Base-by-base conservation (phyloP, 2,113 vertebrate genomes). In the Perca schrenkii region DNA sequence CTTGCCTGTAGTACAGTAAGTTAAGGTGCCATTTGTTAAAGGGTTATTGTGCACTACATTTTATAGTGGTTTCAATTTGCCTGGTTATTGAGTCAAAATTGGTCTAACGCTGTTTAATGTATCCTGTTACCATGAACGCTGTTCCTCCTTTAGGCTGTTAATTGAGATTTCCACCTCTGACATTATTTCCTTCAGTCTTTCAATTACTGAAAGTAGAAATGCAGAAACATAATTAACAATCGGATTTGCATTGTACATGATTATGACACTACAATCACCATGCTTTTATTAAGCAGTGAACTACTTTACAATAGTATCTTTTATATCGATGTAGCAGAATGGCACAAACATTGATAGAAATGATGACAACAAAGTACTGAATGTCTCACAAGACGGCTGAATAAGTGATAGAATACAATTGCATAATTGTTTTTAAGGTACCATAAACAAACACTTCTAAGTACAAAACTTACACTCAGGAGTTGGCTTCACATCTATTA, bases 121-220 rank as follows among this genome's bases (percentile, higher is more conserved):
- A 21, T 57, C 10, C 8, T 53, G 90, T 88, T 97, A 99, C 98
- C 94, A 94, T 82, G 92, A 91, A 12, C 94, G 94, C 77, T 98
- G 96, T 10, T 97, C 94, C 92, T 97, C 95, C 93, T 98, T 99
- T 79, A 99, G 95, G 78, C 85, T 78, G 80, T 78, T 96, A 74
- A 99, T 96, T 63, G 96, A 94, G 79, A 91, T 96, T 95, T 99
- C 98, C 90, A 95, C 93, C 90, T 98, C 97, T 81, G 95, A 96
- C 97, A 98, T 97, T 87, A 97, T 95, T 93, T 97, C 95, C 92
- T 96, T 95, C 34, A 99, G 94, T 88, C 94, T 97, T 83, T 96
- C 95, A 89, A 99, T 94, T 94, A 97, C 98, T 99, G 75, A 71
- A 88, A 76, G 12, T 94, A 60, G 36, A 87, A 81, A 70, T 25